phyloP scores from a whole-genome alignment of 2,888 invertebrate species.

The Apocheima hispidaria region DNA sequence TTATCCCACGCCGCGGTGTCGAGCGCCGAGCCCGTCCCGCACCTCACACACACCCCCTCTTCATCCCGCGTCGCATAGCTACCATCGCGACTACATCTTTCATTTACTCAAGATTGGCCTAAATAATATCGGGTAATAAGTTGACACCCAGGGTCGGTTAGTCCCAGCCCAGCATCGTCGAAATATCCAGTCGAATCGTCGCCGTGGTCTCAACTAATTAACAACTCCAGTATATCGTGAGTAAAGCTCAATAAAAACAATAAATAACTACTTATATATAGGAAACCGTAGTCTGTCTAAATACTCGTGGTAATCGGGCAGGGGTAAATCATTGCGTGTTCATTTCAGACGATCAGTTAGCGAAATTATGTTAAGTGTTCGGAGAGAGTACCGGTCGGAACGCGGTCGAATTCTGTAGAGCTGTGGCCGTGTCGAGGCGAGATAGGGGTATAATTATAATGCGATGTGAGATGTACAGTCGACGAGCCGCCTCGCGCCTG shows the following conservation, averaged over 20 bases:
- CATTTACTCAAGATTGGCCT: conserved; percentile 62
- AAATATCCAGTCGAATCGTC: conserved; percentile 46
- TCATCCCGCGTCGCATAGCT: conserved; percentile 2
- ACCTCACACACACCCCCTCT: neutral
- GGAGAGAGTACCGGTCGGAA: conserved; percentile 4
- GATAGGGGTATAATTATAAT: too few species aligned
- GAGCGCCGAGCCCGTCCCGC: neutral
- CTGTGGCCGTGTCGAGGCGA: conserved; percentile 4
- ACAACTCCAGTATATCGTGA: conserved; percentile 55
- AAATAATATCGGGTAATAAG: conserved; percentile 60
- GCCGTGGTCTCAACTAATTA: conserved; percentile 50
- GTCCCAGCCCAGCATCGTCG: conserved; percentile 47
- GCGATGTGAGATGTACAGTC: conserved; percentile 7
- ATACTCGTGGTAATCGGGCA: conserved; percentile 45
- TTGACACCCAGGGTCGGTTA: conserved; percentile 40
- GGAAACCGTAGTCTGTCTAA: conserved; percentile 50
- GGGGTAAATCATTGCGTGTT: conserved; percentile 45
- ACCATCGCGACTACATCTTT: conserved; percentile 38
- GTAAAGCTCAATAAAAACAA: conserved; percentile 61
- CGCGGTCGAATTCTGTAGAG: conserved; percentile 9
- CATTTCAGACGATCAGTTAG: conserved; percentile 45
- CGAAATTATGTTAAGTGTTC: conserved; percentile 33
- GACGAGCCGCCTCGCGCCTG: too few species aligned
- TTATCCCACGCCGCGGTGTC: too few species aligned
- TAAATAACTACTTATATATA: conserved; percentile 54